Percentiles rank a stretch among this genome's conserved stretches.
Conservation (phyloP, 2,888 invertebrate genomes). For the Tupiocoris notatus region DNA sequence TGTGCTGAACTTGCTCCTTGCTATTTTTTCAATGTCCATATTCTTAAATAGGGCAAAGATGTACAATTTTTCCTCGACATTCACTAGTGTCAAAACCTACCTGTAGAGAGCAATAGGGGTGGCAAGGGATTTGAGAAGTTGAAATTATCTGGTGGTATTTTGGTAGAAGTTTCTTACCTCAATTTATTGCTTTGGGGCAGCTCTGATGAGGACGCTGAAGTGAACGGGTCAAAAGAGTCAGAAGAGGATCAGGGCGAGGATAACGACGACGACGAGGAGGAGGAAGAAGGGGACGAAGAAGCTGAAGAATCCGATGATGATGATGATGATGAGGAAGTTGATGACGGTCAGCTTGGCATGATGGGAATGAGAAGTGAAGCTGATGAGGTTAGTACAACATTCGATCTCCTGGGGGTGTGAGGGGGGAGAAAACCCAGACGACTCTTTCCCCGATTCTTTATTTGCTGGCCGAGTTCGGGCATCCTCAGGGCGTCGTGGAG, state of each 20-base stretch:
- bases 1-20: not conserved
- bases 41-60: no score
- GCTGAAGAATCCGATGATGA: constrained; percentile 53
- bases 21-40: not conserved
- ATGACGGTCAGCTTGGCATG: constrained; percentile 66
- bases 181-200: no score
- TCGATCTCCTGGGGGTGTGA: constrained; percentile 46
- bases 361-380: constrained; percentile 57
- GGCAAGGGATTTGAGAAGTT: no score
- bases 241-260: constrained; percentile 33
- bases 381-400: constrained; percentile 51
- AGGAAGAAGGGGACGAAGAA: constrained; percentile 40
- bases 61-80: no score
- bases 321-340: constrained; percentile 64
- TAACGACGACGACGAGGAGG: constrained; percentile 36
- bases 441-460: no score
- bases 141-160: no score
- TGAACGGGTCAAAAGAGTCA: constrained; percentile 17
- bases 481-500: no score
- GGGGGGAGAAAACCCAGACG: no score
- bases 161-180: no score
- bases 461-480: no score
- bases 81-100: no score
- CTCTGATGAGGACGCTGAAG: constrained; percentile 28
- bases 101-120: no score